Conservation (phyloP, 2,888 invertebrate species). For the Pherbina coryleti region DNA sequence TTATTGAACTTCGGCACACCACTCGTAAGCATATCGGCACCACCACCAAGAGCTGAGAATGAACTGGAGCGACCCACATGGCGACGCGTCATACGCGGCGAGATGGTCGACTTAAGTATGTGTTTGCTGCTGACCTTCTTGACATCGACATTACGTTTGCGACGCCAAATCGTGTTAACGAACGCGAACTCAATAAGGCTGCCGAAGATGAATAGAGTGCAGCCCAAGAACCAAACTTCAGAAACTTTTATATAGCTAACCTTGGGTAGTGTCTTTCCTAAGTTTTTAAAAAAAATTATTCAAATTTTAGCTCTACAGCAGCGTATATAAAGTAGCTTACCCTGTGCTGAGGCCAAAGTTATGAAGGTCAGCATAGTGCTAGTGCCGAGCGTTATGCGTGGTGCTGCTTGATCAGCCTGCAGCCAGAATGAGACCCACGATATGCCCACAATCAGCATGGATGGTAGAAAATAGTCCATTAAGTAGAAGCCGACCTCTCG, state of each 20-base stretch:
- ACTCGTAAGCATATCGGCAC: constrained; percentile 54
- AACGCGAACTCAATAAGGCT: constrained; percentile 90
- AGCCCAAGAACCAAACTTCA: constrained; percentile 90
- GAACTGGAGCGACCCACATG: constrained; percentile 82
- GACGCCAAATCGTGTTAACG: constrained; percentile 88
- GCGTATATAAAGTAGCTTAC: constrained; percentile 41
- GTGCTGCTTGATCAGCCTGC: constrained; percentile 87
- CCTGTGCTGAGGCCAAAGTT: constrained; percentile 86
- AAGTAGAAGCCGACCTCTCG: constrained; percentile 89
- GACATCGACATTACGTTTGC: constrained; percentile 73
- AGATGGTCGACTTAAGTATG: constrained; percentile 85
- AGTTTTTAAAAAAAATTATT: background rate
- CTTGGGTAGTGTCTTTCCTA: constrained; percentile 83
- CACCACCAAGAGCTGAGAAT: constrained; percentile 50
- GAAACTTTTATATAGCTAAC: constrained; percentile 92
- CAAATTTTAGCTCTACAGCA: background rate
- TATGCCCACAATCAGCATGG: constrained; percentile 86
- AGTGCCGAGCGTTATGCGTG: constrained; percentile 84
- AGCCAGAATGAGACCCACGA: constrained; percentile 94
- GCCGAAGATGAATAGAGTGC: constrained; percentile 86
- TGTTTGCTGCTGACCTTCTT: constrained; percentile 79
- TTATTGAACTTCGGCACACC: constrained; percentile 76
- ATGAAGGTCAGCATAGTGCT: constrained; percentile 90
- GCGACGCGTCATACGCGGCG: constrained; percentile 81
- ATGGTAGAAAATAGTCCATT: constrained; percentile 90